Evolutionary conservation across 2,888 invertebrate species (phyloP).

Genomic region (Aporophyla nigra): DNA sequence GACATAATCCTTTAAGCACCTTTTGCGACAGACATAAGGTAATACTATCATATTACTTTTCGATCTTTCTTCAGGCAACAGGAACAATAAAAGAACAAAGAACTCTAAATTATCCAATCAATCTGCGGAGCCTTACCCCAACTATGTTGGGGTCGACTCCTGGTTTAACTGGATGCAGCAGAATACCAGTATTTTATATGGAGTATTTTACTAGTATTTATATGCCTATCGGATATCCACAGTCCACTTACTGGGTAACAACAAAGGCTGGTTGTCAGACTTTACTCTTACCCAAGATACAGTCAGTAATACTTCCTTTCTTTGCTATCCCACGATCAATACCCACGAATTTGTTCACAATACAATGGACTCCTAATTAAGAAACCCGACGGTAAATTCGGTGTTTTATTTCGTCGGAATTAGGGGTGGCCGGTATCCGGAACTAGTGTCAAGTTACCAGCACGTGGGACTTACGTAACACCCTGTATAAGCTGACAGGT

Average conservation of each 20-base stretch:
- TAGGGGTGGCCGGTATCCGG: conserved; percentile 62
- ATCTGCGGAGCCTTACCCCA: neutral
- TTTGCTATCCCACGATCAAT: conserved; percentile 33
- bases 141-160: no score
- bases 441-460: conserved; percentile 54
- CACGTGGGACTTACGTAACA: conserved; percentile 45
- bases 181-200: no score
- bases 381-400: conserved; percentile 63
- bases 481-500: conserved; percentile 51
- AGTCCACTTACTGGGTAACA: no score
- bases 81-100: neutral
- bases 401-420: conserved; percentile 69
- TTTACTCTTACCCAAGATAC: neutral
- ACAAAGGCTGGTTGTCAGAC: neutral
- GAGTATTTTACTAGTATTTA: no score
- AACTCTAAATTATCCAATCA: neutral
- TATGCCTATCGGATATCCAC: no score
- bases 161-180: no score
- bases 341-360: conserved; percentile 21
- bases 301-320: neutral
- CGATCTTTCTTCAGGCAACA: neutral
- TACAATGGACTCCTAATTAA: conserved; percentile 49
- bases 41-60: neutral
- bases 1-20: neutral
- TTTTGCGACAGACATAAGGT: neutral